Conservation (phyloP, 1,140 invertebrate genomes). For the Drosophila sp. region DNA sequence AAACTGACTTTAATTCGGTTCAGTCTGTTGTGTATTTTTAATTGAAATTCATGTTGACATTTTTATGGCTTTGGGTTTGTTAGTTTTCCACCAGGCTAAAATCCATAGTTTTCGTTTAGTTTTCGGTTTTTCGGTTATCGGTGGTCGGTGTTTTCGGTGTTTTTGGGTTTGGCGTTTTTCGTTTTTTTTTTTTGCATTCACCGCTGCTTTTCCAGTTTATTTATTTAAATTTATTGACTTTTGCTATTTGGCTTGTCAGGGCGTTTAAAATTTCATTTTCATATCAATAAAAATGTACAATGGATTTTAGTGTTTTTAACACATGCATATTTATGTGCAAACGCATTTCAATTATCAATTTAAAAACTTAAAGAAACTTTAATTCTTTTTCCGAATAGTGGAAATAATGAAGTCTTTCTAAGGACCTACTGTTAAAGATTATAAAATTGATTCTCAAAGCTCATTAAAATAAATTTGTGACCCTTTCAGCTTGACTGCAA, state of each 20-base stretch:
- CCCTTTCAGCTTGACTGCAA: no score
- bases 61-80: constrained; percentile 24
- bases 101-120: constrained; percentile 13
- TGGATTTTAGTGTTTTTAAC: background rate
- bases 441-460: no score
- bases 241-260: constrained; percentile 22
- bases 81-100: constrained; percentile 14
- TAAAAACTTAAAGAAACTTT: no score
- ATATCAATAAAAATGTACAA: constrained; percentile 17
- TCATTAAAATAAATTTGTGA: no score
- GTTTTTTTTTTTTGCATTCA: background rate
- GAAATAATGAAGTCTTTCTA: no score
- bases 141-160: no score
- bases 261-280: constrained; percentile 14
- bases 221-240: constrained; percentile 33
- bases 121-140: no score
- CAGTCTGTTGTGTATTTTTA: constrained; percentile 23
- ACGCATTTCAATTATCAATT: no score
- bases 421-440: no score
- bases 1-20: constrained; percentile 11
- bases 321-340: no score
- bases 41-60: constrained; percentile 31
- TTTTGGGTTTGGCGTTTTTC: no score
- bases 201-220: constrained; percentile 23
- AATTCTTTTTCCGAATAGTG: no score